Evolutionary conservation across 2,797 vertebrate genomes (phyloP).

Genomic region (Nyctalus aviator): DNA sequence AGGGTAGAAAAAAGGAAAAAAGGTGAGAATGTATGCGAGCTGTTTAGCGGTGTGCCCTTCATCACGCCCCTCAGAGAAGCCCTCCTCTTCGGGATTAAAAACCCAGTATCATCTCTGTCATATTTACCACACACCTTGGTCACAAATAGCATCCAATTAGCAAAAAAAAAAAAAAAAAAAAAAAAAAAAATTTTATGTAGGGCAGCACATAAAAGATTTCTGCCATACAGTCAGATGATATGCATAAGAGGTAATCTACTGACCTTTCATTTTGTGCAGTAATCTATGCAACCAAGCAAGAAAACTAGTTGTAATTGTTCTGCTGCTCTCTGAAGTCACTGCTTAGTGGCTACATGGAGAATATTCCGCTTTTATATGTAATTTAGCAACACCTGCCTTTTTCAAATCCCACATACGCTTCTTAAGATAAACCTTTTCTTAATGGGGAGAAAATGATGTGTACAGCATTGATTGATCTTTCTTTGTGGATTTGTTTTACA

Average conservation of each 20-base stretch:
- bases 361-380: slow-evolving; percentile 85
- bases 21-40: slow-evolving; percentile 91
- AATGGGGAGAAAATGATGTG: slow-evolving; percentile 91
- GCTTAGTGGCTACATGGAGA: slow-evolving; percentile 82
- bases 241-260: slow-evolving; percentile 84
- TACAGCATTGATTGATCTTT: slow-evolving; percentile 93
- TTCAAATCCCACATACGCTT: slow-evolving; percentile 90
- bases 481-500: slow-evolving; percentile 94
- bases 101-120: slow-evolving; percentile 90
- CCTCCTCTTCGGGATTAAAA: slow-evolving; percentile 90
- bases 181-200: slow-evolving; percentile 82
- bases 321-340: slow-evolving; percentile 79
- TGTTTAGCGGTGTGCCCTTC: slow-evolving; percentile 90
- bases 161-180: slow-evolving; percentile 85
- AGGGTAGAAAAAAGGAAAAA: slow-evolving; percentile 88
- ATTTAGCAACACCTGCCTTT: slow-evolving; percentile 90
- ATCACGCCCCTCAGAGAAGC: slow-evolving; percentile 87
- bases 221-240: slow-evolving; percentile 86
- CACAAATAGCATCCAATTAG: slow-evolving; percentile 93
- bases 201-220: slow-evolving; percentile 88
- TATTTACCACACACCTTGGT: slow-evolving; percentile 92
- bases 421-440: slow-evolving; percentile 92
- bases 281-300: slow-evolving; percentile 84
- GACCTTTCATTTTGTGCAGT: slow-evolving; percentile 80
- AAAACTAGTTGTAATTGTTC: slow-evolving; percentile 85